Evolutionary conservation across 1,140 invertebrate species (phyloP).

Genomic region (Euglossa dilemma): DNA sequence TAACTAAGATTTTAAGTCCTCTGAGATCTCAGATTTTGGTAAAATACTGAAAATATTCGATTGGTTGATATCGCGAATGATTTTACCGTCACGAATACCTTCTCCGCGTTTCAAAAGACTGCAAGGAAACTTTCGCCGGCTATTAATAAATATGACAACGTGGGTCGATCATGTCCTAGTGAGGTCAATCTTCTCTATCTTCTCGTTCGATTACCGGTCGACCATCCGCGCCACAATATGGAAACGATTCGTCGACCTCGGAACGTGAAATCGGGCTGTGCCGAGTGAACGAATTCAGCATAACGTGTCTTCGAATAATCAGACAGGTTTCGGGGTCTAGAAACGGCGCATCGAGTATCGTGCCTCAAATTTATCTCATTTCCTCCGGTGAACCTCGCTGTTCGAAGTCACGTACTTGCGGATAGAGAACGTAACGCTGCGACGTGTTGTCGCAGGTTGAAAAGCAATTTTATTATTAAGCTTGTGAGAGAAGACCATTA

Average conservation of each 20-base stretch:
- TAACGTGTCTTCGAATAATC: not conserved
- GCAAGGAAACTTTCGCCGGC: slow-evolving; percentile 51
- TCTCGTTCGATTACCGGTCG: not conserved
- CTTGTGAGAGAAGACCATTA: not conserved
- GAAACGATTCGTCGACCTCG: too few relatives aligned
- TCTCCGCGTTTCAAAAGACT: not conserved
- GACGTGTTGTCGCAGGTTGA: not conserved
- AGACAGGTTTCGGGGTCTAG: too few relatives aligned
- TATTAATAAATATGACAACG: slow-evolving; percentile 53
- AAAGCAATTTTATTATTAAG: slow-evolving; percentile 44
- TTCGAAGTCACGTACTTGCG: not conserved
- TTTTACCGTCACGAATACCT: too few relatives aligned
- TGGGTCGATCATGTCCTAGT: slow-evolving; percentile 14
- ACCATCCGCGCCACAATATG: not conserved
- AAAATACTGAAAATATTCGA: too few relatives aligned
- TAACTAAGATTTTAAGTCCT: too few relatives aligned
- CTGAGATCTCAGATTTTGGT: too few relatives aligned
- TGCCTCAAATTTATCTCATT: not conserved
- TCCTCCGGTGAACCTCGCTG: not conserved
- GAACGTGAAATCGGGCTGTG: not conserved
- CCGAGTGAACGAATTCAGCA: not conserved
- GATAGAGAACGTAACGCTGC: not conserved
- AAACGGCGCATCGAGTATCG: not conserved
- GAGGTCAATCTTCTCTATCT: too few relatives aligned
- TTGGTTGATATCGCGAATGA: too few relatives aligned